Conservation (phyloP, 2,797 vertebrate genomes). For the Macroramphosus scolopax region DNA sequence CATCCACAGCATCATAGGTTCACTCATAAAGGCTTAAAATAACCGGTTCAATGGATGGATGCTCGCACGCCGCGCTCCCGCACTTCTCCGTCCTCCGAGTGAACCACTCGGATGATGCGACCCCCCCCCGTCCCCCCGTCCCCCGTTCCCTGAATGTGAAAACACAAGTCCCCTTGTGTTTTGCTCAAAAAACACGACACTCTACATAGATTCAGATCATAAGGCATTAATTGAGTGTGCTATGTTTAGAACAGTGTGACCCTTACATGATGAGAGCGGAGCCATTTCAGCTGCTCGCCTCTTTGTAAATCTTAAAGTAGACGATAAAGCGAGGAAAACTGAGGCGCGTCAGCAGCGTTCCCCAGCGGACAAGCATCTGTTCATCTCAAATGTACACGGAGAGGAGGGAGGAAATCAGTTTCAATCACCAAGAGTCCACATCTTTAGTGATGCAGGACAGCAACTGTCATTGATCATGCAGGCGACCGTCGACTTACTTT, state of each 20-base stretch:
- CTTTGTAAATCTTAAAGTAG: conserved; percentile 41
- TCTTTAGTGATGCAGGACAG: no score
- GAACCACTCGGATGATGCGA: no score
- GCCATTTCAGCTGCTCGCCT: conserved; percentile 13
- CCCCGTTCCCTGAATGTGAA: no score
- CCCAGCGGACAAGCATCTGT: conserved; percentile 13
- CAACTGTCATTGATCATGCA: conserved; percentile 36
- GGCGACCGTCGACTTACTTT: conserved; percentile 13
- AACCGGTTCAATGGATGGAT: conserved; percentile 22
- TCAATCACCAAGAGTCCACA: conserved; percentile 26
- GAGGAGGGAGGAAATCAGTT: conserved; percentile 21
- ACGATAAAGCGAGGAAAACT: conserved; percentile 33
- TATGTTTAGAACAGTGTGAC: conserved; percentile 26
- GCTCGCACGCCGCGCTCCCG: no score
- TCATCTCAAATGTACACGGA: conserved; percentile 41
- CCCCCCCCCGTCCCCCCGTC: no score
- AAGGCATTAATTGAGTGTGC: conserved; percentile 67
- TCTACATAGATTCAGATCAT: conserved; percentile 38
- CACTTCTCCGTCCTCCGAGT: no score
- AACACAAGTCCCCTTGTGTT: no score
- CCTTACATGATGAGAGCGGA: conserved; percentile 28
- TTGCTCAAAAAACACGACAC: no score
- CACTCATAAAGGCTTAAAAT: conserved; percentile 31
- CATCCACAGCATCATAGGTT: conserved; percentile 8
- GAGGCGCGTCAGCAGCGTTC: conserved; percentile 19